Base-by-base conservation (phyloP, 1,140 invertebrate genomes). In the Tribolium madens region DNA sequence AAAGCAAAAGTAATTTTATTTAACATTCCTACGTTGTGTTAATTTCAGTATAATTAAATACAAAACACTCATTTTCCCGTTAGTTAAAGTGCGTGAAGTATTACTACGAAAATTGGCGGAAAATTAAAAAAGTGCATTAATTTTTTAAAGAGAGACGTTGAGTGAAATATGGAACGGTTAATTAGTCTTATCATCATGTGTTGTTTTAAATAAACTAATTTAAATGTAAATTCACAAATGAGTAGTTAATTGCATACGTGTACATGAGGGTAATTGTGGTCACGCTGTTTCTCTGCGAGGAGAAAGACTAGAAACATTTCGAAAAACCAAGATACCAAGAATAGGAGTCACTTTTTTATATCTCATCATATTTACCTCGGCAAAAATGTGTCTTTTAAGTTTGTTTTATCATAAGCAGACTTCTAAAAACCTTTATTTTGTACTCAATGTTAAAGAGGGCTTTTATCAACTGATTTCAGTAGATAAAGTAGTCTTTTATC, bases 1-100 rank as follows among this genome's bases (percentile, higher is more conserved):
- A 77, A 77, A 73, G 76, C 70, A 77, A 77, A 77, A 77, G 76
- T 77, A 77, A 77, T 77, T 77, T 77, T 77, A 71, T 77, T 77
- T 73, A 77, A 73, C 76, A 77, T 77, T 77, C 76, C 76, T 46
- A 72, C 70, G 76, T 74, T 74, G 76, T 77, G 76, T 77, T 77
- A 77, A 77, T 77, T 77, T 76, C 75, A 76, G 68, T 71, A 76
- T 76, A 76, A 76, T 76, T 76, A 76, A 76, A 76, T 76, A 76
- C 75, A 76, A 76, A 76, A 76, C 68, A 76, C 75, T 76, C 64
- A 76, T 76, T 76, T 76, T 60, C 64, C 48, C 75, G 75, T 76
- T 76, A 76, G 75, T 76, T 76, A 71, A 52, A 70, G 68, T 76
- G 75, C 64, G 68, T 71, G 48, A 69, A 76, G 68, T 60, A 70